Percentiles rank a stretch among this genome's conserved stretches.
Conservation (phyloP, 2,797 vertebrate genomes). For the Dromococcyx pavoninus region DNA sequence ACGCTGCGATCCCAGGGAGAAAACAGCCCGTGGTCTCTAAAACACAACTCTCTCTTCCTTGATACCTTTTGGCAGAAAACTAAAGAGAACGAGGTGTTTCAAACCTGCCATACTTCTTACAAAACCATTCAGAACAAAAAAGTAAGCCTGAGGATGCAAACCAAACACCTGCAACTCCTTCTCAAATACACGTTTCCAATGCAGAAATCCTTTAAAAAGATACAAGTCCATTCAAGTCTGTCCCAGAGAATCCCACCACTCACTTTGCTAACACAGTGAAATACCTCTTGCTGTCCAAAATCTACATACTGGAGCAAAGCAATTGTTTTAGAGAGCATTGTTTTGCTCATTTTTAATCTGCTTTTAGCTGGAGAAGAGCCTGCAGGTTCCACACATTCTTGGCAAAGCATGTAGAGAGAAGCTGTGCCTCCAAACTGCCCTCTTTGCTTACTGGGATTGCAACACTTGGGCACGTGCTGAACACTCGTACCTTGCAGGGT, state of each 20-base stretch:
- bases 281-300: background rate
- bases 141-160: background rate
- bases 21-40: background rate
- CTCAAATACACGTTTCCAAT: background rate
- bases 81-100: background rate
- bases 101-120: background rate
- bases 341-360: background rate
- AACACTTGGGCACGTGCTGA: fast-evolving
- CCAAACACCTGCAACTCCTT: background rate
- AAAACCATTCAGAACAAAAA: background rate
- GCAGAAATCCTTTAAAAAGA: background rate
- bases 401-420: background rate
- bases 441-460: background rate
- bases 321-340: background rate
- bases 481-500: background rate
- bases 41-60: background rate
- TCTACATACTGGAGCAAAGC: fast-evolving
- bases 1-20: background rate
- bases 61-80: background rate
- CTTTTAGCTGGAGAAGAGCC: background rate
- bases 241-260: background rate
- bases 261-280: background rate
- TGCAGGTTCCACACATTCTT: fast-evolving
- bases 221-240: background rate
- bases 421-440: background rate